Evolutionary conservation across 2,888 invertebrate genomes (phyloP).

Genomic region (Strigamia crassipes): DNA sequence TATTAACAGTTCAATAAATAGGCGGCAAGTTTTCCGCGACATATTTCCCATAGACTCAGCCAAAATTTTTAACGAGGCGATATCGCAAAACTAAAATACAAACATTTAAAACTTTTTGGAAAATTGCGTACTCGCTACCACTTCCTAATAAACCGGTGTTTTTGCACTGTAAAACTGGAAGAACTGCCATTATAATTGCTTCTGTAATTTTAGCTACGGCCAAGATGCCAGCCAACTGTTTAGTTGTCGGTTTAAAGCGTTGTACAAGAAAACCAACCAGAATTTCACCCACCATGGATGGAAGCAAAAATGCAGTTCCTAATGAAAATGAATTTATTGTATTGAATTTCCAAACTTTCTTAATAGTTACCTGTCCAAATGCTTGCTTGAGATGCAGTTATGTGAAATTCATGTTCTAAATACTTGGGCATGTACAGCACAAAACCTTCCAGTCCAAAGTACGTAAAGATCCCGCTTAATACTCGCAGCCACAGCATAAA

Average conservation of each 20-base stretch:
- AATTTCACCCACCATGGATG: no score
- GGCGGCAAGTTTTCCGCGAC: no score
- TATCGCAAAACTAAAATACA: not conserved
- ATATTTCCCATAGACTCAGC: no score
- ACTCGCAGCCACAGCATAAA: not conserved
- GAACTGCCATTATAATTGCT: not conserved
- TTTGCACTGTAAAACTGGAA: not conserved
- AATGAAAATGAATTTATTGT: no score
- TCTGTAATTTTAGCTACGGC: not conserved
- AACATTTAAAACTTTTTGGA: no score
- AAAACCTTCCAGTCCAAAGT: not conserved
- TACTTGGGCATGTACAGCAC: not conserved
- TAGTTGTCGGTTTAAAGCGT: not conserved
- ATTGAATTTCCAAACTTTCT: no score
- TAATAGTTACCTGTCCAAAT: not conserved
- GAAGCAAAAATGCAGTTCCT: not conserved
- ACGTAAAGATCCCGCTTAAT: not conserved
- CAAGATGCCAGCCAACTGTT: not conserved
- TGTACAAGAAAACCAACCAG: not conserved
- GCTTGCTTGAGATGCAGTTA: not conserved
- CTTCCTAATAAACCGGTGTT: not conserved
- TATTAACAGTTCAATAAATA: no score
- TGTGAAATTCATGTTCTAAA: not conserved
- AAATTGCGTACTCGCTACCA: not conserved
- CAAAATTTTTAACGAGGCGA: no score